Evolutionary conservation across 1,140 invertebrate species (phyloP).

Genomic region (Drosophila malerkotliana): DNA sequence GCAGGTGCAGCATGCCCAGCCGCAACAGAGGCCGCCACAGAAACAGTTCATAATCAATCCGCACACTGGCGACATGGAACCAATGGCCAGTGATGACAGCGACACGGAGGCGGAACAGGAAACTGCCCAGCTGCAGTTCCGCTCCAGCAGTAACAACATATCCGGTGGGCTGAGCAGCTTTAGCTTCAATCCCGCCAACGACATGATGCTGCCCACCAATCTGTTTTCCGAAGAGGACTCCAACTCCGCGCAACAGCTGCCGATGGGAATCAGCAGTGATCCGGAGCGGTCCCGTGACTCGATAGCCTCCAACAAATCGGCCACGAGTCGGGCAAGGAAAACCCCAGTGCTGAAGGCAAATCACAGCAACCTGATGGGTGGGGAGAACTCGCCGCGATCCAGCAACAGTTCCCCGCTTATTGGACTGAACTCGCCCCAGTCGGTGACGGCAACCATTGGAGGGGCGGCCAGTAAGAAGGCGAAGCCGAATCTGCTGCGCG

Average conservation of each 20-base stretch:
- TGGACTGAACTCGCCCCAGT: constrained; percentile 39
- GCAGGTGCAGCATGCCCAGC: constrained; percentile 50
- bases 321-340: constrained; percentile 68
- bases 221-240: constrained; percentile 86
- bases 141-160: constrained; percentile 32
- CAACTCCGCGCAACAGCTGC: constrained; percentile 83
- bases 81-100: constrained; percentile 89
- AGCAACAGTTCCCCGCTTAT: constrained; percentile 64
- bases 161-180: constrained; percentile 67
- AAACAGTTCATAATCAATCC: constrained; percentile 94
- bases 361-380: constrained; percentile 33
- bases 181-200: constrained; percentile 84
- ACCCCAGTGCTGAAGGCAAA: constrained; percentile 52
- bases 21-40: constrained; percentile 83
- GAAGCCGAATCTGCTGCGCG: constrained; percentile 73
- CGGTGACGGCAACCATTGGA: neutral
- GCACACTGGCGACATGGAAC: constrained; percentile 93
- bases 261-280: constrained; percentile 85
- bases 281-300: constrained; percentile 78
- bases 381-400: constrained; percentile 60
- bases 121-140: constrained; percentile 67
- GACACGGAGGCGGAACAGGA: constrained; percentile 83
- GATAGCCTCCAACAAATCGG: constrained; percentile 73
- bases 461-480: constrained; percentile 56
- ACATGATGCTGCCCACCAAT: constrained; percentile 85